These are phyloP conservation scores for Trimorus sp. DNA, from an alignment of 2,888 invertebrate genomes.

Conservation along the genomic window DNA sequence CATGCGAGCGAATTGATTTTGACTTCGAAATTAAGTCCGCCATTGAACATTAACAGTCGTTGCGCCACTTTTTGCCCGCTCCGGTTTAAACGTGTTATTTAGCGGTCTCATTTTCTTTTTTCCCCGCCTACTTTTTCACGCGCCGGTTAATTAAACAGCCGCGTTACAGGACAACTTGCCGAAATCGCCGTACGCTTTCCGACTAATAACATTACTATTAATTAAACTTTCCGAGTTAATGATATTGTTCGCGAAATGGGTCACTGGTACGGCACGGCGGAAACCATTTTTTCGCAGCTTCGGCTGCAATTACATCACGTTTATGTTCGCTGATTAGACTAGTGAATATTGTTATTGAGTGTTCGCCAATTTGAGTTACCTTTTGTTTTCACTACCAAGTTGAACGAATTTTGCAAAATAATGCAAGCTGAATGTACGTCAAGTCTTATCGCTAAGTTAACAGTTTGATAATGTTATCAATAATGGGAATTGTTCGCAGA, in stretches of 20 bases:
- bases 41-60: conserved; percentile 5
- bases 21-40: conserved; percentile 19
- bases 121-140: too few species aligned
- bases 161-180: too few species aligned
- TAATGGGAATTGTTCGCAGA: too few species aligned
- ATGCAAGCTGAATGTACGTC: background rate
- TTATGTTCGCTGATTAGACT: conserved; percentile 16
- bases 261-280: background rate
- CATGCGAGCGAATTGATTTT: conserved; percentile 21
- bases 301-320: background rate
- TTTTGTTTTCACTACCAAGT: background rate
- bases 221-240: background rate
- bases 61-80: too few species aligned
- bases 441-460: too few species aligned
- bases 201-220: conserved; percentile 5
- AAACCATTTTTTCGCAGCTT: background rate
- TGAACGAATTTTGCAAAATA: conserved; percentile 5
- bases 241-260: background rate
- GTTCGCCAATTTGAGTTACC: background rate
- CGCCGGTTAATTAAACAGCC: too few species aligned
- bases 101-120: too few species aligned
- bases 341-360: conserved; percentile 4
- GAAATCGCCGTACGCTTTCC: background rate
- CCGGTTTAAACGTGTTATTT: too few species aligned
- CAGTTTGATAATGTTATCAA: background rate